Evolutionary conservation across 1,140 invertebrate genomes (phyloP).

Genomic region (Glomeris maerens): DNA sequence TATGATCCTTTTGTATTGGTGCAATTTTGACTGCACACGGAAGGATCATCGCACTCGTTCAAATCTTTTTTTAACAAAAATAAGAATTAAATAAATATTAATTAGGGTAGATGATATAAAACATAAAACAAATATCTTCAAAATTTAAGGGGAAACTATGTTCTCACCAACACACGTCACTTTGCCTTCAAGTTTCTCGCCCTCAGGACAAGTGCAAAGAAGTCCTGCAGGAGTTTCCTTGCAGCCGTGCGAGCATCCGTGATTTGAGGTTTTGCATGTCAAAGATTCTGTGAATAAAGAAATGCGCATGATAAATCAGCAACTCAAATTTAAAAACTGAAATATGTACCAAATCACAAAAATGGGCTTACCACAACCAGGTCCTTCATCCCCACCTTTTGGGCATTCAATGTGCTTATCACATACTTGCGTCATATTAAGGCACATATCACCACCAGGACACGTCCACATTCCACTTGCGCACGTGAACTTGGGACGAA

Average conservation of each 20-base stretch:
- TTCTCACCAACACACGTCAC: conserved; percentile 41
- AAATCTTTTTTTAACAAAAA: conserved; percentile 48
- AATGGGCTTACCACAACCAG: conserved; percentile 49
- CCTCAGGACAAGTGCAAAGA: conserved; percentile 70
- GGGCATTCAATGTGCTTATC: conserved; percentile 75
- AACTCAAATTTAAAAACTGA: conserved; percentile 5
- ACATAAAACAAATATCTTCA: conserved; percentile 2
- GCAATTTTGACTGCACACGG: conserved; percentile 77
- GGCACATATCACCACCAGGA: conserved; percentile 57
- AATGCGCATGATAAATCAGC: conserved; percentile 9
- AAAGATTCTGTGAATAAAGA: conserved; percentile 13
- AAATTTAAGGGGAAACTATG: neutral
- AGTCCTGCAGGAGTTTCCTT: conserved; percentile 80
- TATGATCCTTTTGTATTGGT: conserved; percentile 72
- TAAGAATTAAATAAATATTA: conserved; percentile 14
- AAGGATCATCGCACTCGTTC: conserved; percentile 78
- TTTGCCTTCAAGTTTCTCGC: conserved; percentile 37
- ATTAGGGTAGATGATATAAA: conserved; percentile 1
- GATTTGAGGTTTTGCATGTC: conserved; percentile 28
- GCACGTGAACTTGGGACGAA: conserved; percentile 34
- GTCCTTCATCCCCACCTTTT: conserved; percentile 79
- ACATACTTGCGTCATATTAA: conserved; percentile 63
- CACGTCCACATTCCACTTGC: conserved; percentile 65
- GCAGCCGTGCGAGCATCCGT: conserved; percentile 71
- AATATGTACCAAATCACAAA: conserved; percentile 31